Conservation (phyloP, 2,797 vertebrate genomes). For the Danio choprae region DNA sequence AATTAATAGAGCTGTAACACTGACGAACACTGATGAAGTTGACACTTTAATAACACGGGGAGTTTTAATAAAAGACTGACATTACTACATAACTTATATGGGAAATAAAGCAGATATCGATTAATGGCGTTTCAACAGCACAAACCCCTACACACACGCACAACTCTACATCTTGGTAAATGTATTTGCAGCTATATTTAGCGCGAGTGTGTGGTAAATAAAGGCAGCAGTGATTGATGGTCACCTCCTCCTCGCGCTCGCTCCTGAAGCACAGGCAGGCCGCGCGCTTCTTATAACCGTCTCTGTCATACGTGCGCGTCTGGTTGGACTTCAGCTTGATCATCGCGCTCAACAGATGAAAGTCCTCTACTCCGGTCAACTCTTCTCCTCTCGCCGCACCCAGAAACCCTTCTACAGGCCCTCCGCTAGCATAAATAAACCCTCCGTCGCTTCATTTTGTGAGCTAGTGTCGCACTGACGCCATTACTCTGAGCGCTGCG, state of each 20-base stretch:
- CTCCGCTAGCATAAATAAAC: neutral
- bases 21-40: no score
- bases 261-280: constrained; percentile 97
- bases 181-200: neutral
- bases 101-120: neutral
- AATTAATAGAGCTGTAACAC: no score
- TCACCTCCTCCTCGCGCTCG: constrained; percentile 95
- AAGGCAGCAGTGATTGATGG: constrained; percentile 4
- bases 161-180: neutral
- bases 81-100: neutral
- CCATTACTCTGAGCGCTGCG: constrained; percentile 18
- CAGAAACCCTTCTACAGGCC: neutral
- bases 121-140: neutral
- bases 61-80: neutral
- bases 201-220: neutral
- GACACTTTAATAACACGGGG: neutral
- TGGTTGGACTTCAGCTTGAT: constrained; percentile 99
- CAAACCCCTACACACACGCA: neutral
- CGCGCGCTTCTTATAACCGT: constrained; percentile 97
- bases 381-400: neutral
- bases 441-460: constrained; percentile 33
- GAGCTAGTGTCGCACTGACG: neutral
- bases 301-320: constrained; percentile 97
- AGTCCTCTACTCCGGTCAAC: neutral
- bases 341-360: constrained; percentile 74